Percentiles rank a stretch among this genome's conserved stretches.
These are phyloP conservation scores for Drosophila melanogaster DNA, from an alignment of 1,140 invertebrate species.

Conservation along the genomic window Release_6_plus_ISO1_MT NT_037436.4:8019001-8019500, in stretches of 20 bases:
- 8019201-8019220: not conserved
- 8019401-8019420: constrained; percentile 30
- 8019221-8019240: too few species aligned
- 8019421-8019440: constrained; percentile 45
- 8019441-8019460: constrained; percentile 46
- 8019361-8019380: constrained; percentile 9
- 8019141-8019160: not conserved
- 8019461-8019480: constrained; percentile 17
- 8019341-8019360: constrained; percentile 33
- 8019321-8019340: constrained; percentile 6
- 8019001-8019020: not conserved
- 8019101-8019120: constrained; percentile 30
- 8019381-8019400: constrained; percentile 11
- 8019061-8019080: not conserved
- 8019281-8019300: too few species aligned
- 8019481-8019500: constrained; percentile 18
- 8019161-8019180: not conserved
- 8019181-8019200: too few species aligned
- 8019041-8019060: not conserved
- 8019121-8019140: constrained; percentile 23
- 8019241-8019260: too few species aligned
- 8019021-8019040: not conserved
- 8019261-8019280: not conserved
- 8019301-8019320: too few species aligned
- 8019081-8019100: constrained; percentile 12